Evolutionary conservation across 2,113 vertebrate genomes (phyloP).

Genomic region (Dipodomys spectabilis): DNA sequence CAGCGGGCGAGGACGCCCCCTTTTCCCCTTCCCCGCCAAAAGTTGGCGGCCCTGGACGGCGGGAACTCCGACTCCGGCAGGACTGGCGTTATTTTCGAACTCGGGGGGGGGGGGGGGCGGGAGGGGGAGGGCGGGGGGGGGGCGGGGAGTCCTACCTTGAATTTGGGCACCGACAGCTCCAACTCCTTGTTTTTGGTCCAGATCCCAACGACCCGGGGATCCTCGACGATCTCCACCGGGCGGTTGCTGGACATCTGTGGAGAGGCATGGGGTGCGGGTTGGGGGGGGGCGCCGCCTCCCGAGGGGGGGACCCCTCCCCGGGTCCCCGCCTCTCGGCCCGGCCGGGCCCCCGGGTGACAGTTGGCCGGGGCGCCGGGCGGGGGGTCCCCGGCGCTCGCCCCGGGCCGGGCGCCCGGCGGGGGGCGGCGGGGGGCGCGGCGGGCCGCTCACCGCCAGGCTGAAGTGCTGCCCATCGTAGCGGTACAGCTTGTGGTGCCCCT

Average conservation of each 20-base stretch:
- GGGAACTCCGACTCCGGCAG: constrained; percentile 75
- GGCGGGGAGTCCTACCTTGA: constrained; percentile 90
- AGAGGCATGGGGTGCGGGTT: background rate
- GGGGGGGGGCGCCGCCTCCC: background rate
- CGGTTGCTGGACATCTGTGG: constrained; percentile 94
- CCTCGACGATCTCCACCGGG: constrained; percentile 96
- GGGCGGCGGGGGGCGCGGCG: constrained; percentile 64
- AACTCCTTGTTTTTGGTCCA: constrained; percentile 99
- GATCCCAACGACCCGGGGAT: constrained; percentile 96
- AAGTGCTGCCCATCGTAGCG: constrained; percentile 98
- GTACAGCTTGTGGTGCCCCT: constrained; percentile 97
- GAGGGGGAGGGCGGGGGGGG: background rate
- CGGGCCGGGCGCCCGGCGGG: background rate
- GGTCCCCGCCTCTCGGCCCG: constrained; percentile 81
- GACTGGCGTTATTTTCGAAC: constrained; percentile 82
- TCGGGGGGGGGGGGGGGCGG: constrained; percentile 15
- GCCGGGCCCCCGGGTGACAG: constrained; percentile 72
- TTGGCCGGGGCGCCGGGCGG: constrained; percentile 57
- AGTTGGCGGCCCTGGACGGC: constrained; percentile 65
- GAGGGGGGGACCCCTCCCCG: constrained; percentile 25
- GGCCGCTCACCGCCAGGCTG: constrained; percentile 93
- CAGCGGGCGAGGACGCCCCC: constrained; percentile 37
- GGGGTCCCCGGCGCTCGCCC: background rate
- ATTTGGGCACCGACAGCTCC: constrained; percentile 97
- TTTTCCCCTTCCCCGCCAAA: constrained; percentile 62